Percentiles rank a stretch among this genome's conserved stretches.
Evolutionary conservation across 1,140 invertebrate species (phyloP).

Genomic region (Drosophila sulfurigaster): DNA sequence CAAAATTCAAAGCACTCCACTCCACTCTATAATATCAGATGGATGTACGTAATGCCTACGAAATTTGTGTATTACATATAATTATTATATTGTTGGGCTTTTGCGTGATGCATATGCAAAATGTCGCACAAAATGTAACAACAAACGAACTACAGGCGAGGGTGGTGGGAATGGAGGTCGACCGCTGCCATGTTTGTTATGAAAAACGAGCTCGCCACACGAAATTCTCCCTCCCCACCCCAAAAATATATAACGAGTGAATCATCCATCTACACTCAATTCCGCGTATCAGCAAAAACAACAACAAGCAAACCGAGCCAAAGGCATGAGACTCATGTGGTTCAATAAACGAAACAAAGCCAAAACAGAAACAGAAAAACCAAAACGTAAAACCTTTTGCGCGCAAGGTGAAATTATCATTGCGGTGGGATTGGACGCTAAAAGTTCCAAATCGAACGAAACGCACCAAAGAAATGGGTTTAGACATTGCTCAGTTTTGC

Average conservation of each 20-base stretch:
- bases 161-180: conserved; percentile 7
- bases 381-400: conserved; percentile 63
- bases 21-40: conserved; percentile 30
- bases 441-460: conserved; percentile 30
- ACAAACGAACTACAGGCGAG: conserved; percentile 4
- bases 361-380: conserved; percentile 61
- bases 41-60: conserved; percentile 46
- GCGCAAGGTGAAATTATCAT: conserved; percentile 76
- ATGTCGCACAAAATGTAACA: conserved; percentile 42
- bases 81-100: conserved; percentile 53
- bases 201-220: conserved; percentile 61
- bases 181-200: conserved; percentile 46
- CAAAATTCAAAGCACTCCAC: conserved; percentile 3
- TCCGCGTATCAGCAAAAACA: conserved; percentile 65
- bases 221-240: conserved; percentile 41
- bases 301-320: conserved; percentile 28
- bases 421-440: conserved; percentile 3
- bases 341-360: conserved; percentile 72
- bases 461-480: conserved; percentile 31
- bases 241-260: conserved; percentile 49
- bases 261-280: conserved; percentile 62
- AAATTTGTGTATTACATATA: conserved; percentile 26
- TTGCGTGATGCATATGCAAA: conserved; percentile 47
- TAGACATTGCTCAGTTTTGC: conserved; percentile 36
- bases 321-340: conserved; percentile 57